Base-by-base conservation (phyloP, 2,113 vertebrate species). In the Ceyx cyanopectus region DNA sequence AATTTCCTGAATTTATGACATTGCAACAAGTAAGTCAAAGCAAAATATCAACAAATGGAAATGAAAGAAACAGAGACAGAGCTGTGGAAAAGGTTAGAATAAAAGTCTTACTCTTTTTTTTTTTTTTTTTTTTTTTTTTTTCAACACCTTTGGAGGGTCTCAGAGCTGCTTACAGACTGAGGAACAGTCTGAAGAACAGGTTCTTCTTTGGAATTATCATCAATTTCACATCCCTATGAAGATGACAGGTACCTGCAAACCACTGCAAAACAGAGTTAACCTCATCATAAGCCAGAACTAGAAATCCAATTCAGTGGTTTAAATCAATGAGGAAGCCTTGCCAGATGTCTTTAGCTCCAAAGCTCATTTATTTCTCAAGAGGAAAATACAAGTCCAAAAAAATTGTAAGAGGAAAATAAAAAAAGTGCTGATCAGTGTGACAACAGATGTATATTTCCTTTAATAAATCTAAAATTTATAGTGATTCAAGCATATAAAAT, bases 251-350 rank as follows among this genome's bases (percentile, higher is more conserved):
- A 79, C 40, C 43, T 60, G 51, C 27, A 87, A 93, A 81, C 14
- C 12, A 12, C 41, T 89, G 66, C 46, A 85, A 89, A 95, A 69
- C 58, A 77, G 14, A 68, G 16, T 83, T 80, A 51, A 7, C 34
- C 21, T 46, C 56, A 56, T 6, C 6, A 20, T 62, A 46, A 92
- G 63, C 43, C 78, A 95, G 76, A 91, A 56, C 18, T 37, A 68
- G 53, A 90, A 92, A 86, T 77, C 34, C 18, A 87, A 22, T 87
- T 92, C 81, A 82, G 10, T 9, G 3, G 80, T 82, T 80, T 89
- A 85, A 89, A 91, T 80, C 66, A 76, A 67, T 67, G 51, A 79
- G 26, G 43, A 90, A 93, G n/a, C 6, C 29, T 66, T 91, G 87
- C 46, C 63, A 89, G 67, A 82, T 80, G 15, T 50, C 74, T 80